Base-by-base conservation (phyloP, 1,140 invertebrate genomes). In the Hyles euphorbiae region DNA sequence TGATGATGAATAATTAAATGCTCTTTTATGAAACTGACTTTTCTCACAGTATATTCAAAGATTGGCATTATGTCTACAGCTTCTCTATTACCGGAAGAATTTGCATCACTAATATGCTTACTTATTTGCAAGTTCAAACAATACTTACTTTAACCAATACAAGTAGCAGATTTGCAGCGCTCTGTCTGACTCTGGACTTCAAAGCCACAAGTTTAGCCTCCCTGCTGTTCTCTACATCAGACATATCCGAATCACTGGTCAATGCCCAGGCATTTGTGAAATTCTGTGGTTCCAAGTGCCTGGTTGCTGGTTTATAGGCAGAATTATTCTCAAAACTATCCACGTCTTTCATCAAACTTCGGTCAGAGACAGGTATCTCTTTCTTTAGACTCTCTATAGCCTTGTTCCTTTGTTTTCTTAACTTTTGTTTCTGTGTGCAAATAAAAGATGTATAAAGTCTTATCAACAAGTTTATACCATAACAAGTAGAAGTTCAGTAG, bases 201-300 rank as follows among this genome's bases (percentile, higher is more conserved):
- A 88, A 68, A 7, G 82, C 81, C 58, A 87, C 71, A 12, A 90
- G 58, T 61, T 88, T 88, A 34, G 81, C 80, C 57, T 87, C 81
- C 40, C 75, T 78, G 56, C 72, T 74, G 59, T 70, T 83, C 60
- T 90, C 88, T 1, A 85, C 61, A 70, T 90, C 88, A 3, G 88
- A 90, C 70, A 88, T 77, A 63, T 90, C 89, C 48, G 87, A 89
- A 63, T 90, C 89, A 68, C 89, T 90, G 2, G 87, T 90, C 48
- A 88, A 56, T 5, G 71, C 58, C 78, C 78, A 81, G 44, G 45
- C 66, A 8, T 68, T 70, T 34, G 67, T 78, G 22, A 64, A 69
- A 44, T 72, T 83, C 22, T 76, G 76, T 22, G 76, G 61, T 45
- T 88, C 83, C 45, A 85, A 75, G 45, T 81, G 75, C 9, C 69